A percentile compares a stretch with the other conserved stretches of the same genome.
Conservation (phyloP, 2,888 invertebrate genomes). For the Pheosia gnoma region DNA sequence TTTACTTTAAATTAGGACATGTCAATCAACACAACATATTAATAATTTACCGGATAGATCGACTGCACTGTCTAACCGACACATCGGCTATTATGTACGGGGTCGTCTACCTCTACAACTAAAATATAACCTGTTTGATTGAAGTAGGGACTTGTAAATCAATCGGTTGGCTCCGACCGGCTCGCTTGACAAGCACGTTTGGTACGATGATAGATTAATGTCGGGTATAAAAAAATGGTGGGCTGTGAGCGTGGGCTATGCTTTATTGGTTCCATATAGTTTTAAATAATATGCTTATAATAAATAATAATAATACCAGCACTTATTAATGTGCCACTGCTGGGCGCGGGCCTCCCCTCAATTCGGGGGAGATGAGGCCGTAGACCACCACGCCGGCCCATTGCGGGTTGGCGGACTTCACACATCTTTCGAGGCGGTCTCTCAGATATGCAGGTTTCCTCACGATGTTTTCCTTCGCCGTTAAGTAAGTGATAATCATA, state of each 20-base stretch:
- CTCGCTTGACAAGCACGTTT: slow-evolving; percentile 29
- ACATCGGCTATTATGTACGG: slow-evolving; percentile 5
- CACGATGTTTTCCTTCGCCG: too few relatives aligned
- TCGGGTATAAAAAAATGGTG: slow-evolving; percentile 28
- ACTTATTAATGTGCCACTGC: too few relatives aligned
- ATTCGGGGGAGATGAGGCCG: too few relatives aligned
- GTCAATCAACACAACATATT: slow-evolving; percentile 7
- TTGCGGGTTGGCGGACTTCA: too few relatives aligned
- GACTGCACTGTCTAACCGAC: neutral
- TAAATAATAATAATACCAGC: too few relatives aligned
- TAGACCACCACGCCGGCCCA: too few relatives aligned
- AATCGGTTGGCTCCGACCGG: slow-evolving; percentile 31
- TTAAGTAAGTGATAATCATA: too few relatives aligned
- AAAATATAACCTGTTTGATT: slow-evolving; percentile 43
- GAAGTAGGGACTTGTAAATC: slow-evolving; percentile 38
- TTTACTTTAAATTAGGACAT: slow-evolving; percentile 5
- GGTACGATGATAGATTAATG: slow-evolving; percentile 35
- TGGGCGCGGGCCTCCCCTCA: too few relatives aligned
- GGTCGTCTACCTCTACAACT: slow-evolving; percentile 34
- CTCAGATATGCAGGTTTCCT: too few relatives aligned
- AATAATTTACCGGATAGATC: slow-evolving; percentile 4
- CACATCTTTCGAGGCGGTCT: too few relatives aligned
- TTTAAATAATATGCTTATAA: neutral
- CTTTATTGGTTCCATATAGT: neutral
- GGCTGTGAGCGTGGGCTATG: slow-evolving; percentile 7